Percentiles rank a stretch among this genome's conserved stretches.
phyloP scores from a whole-genome alignment of 2,797 vertebrate genomes.

The Pseudotriccus pelzelni region DNA sequence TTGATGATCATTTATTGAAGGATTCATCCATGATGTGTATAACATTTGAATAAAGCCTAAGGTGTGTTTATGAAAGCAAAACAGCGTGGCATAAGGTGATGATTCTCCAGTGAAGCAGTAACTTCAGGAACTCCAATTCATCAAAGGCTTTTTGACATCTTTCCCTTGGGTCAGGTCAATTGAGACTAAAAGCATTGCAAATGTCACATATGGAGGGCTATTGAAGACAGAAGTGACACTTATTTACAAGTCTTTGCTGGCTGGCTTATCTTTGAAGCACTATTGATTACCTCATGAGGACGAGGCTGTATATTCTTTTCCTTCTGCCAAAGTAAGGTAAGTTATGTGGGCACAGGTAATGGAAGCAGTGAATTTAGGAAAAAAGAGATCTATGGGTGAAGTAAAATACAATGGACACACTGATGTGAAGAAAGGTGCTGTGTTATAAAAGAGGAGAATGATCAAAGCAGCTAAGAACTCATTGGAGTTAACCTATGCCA shows the following conservation, averaged over 20 bases:
- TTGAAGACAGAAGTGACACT: not conserved
- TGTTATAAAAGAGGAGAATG: not conserved
- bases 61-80: not conserved
- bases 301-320: constrained; percentile 28
- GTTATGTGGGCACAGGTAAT: constrained; percentile 56
- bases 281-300: constrained; percentile 60
- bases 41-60: not conserved
- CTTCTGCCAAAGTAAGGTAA: constrained; percentile 17
- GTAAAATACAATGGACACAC: not conserved
- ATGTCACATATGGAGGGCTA: not conserved
- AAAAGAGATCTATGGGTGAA: not conserved
- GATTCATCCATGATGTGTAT: not conserved
- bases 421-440: not conserved
- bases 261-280: constrained; percentile 29
- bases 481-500: not conserved
- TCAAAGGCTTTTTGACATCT: not conserved
- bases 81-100: not conserved
- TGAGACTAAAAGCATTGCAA: not conserved
- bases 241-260: constrained; percentile 14
- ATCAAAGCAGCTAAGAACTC: not conserved
- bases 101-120: not conserved
- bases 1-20: not conserved
- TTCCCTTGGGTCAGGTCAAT: not conserved
- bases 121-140: not conserved
- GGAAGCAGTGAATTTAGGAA: constrained; percentile 32